These are phyloP conservation scores for Scolopax bukidnonensis DNA, from an alignment of 2,797 vertebrate species.

Conservation along the genomic window DNA sequence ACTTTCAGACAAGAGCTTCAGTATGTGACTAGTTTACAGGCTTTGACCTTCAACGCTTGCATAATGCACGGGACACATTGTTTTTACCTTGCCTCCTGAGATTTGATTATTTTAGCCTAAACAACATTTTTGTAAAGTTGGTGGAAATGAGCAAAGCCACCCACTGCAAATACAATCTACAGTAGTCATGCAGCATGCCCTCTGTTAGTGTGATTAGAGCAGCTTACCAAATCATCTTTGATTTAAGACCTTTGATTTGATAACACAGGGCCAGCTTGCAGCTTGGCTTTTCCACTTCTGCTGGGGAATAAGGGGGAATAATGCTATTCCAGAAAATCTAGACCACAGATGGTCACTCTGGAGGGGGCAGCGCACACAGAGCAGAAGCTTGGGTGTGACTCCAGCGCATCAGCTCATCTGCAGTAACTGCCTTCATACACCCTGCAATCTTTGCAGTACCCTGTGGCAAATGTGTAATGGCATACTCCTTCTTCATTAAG, in stretches of 20 bases:
- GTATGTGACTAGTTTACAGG: background rate
- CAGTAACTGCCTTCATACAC: background rate
- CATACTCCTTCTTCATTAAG: background rate
- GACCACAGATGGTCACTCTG: conserved; percentile 39
- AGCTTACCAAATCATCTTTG: conserved; percentile 13
- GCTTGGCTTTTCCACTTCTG: background rate
- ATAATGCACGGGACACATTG: rapidly evolving
- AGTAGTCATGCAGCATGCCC: background rate
- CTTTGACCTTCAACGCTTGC: conserved; percentile 38
- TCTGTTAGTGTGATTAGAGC: conserved; percentile 18
- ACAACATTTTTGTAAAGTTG: background rate
- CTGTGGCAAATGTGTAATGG: background rate
- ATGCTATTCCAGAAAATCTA: background rate
- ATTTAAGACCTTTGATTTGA: conserved; percentile 19
- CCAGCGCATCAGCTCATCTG: background rate
- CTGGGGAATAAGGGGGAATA: background rate
- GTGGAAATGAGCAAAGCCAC: background rate
- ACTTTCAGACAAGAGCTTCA: background rate
- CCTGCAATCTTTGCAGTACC: background rate
- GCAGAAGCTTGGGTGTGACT: conserved; percentile 8
- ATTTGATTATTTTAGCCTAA: conserved; percentile 9
- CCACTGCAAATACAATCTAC: background rate
- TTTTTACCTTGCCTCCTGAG: background rate
- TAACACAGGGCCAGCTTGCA: background rate
- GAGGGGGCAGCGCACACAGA: background rate